Percentiles rank a stretch among this genome's conserved stretches.
These are phyloP conservation scores for Dipodomys spectabilis DNA, from an alignment of 2,113 vertebrate species.

Conservation along the genomic window DNA sequence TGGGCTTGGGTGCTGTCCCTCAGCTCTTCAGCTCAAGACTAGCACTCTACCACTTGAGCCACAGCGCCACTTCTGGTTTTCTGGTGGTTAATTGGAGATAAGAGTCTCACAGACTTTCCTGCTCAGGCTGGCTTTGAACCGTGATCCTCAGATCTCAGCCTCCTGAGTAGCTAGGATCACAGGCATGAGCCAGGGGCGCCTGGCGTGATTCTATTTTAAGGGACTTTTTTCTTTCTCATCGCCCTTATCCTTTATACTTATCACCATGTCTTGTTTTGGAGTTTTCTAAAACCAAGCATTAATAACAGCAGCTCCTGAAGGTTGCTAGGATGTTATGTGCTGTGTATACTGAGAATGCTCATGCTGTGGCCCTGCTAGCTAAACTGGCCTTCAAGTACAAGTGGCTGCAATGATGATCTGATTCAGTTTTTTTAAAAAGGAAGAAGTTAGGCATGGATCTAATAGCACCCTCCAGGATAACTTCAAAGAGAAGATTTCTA, in stretches of 20 bases:
- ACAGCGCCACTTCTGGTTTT: no score
- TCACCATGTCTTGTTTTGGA: conserved; percentile 26
- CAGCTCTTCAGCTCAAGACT: no score
- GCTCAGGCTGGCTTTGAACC: no score
- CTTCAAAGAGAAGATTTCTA: background rate
- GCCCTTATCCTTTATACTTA: conserved; percentile 23
- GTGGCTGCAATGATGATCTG: background rate
- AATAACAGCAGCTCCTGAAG: background rate
- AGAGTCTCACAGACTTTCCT: no score
- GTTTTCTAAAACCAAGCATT: conserved; percentile 31
- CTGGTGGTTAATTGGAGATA: no score
- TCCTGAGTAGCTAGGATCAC: no score
- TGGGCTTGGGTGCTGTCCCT: no score
- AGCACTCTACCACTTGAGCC: no score
- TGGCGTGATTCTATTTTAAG: conserved; percentile 24
- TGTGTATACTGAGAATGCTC: background rate
- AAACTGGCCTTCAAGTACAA: background rate
- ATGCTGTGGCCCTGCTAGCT: background rate
- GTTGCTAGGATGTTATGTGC: background rate
- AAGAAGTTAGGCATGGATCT: conserved; percentile 10
- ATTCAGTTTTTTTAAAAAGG: conserved; percentile 12
- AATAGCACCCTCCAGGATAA: background rate
- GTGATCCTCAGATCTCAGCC: no score
- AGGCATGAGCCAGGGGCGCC: no score
- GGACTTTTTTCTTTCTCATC: conserved; percentile 43